Base-by-base conservation (phyloP, 2,888 invertebrate species). In the Alentia gelatinosa region DNA sequence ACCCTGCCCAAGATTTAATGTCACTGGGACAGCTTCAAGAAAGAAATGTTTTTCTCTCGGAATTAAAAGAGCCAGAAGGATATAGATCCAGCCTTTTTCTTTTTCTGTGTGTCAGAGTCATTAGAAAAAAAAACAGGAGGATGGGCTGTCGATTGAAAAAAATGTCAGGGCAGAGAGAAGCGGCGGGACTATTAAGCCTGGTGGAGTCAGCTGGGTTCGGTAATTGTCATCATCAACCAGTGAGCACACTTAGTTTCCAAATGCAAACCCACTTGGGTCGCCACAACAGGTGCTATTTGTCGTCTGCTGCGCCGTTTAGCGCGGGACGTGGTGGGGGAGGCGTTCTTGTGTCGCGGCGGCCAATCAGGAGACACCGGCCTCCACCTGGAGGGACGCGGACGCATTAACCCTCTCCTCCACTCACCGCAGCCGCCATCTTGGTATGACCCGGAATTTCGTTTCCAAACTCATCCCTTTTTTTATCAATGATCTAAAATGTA, bases 141-240 rank as follows among this genome's bases (percentile, higher is more conserved):
- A 47, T 47, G 47, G 47, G 68, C 5, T n/a, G 12, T 68, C 68
- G 33, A 30, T 68, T 56, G 56, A 56, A 56, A 68, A 68, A 68
- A 68, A 68, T 68, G 68, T 68, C 68, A 68, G 68, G 68, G 68
- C 26, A n/a, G 56, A 56, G 23, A 12, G 9, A n/a, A 56, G 56
- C 56, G 56, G n/a, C 9, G 19, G 47, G 68, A 68, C 68, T 68
- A 68, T 68, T 68, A 68, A 68, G 33, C 68, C 12, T 26, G n/a
- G 68, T 26, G 68, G 68, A 30, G 56, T 56, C 56, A n/a, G n/a
- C 26, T 30, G 68, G 68, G 23, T 15, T 12, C 37, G 39, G 79
- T 79, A 79, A 79, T 79, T 79, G 79, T 79, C 79, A 79, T 79
- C 79, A 79, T 79, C 79, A 79, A 79, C n/a, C n/a, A 9, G 1